A percentile compares a stretch with the other conserved stretches of the same genome.
These are phyloP conservation scores for Melolontha melolontha DNA, from an alignment of 2,888 invertebrate genomes.

Conservation along the genomic window DNA sequence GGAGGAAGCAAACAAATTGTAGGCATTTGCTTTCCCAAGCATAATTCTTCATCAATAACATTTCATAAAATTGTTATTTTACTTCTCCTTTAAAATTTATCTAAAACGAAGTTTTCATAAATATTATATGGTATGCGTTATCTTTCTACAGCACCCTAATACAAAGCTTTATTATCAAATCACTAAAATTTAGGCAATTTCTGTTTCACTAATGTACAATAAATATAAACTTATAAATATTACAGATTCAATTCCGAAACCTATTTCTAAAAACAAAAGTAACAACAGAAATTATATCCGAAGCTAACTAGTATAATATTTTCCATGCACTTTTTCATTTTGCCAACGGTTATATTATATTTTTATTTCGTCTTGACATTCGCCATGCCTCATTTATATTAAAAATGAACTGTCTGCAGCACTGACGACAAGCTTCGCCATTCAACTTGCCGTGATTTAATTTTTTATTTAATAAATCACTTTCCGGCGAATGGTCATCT, in stretches of 20 bases:
- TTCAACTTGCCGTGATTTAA: conserved; percentile 56
- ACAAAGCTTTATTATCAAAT: no score
- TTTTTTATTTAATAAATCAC: conserved; percentile 48
- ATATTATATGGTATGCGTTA: no score
- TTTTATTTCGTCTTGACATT: conserved; percentile 45
- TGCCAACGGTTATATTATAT: conserved; percentile 30
- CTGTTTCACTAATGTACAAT: no score
- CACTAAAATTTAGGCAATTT: no score
- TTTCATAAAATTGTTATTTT: no score
- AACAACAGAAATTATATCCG: conserved; percentile 7
- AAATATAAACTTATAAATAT: no score
- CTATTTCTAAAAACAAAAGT: background rate
- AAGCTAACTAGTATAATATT: conserved; percentile 8
- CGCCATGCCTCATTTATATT: conserved; percentile 60
- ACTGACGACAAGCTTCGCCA: conserved; percentile 63
- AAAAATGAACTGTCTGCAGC: conserved; percentile 66
- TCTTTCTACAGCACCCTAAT: no score
- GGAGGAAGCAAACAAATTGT: no score
- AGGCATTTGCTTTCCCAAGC: no score
- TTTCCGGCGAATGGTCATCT: conserved; percentile 40
- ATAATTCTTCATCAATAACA: no score
- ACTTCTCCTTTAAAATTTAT: no score
- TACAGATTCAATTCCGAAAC: background rate
- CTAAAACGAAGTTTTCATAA: no score
- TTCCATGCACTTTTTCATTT: conserved; percentile 23